These are phyloP conservation scores for Peromyscus maniculatus DNA, from an alignment of 2,113 vertebrate genomes.

Conservation along the genomic window DNA sequence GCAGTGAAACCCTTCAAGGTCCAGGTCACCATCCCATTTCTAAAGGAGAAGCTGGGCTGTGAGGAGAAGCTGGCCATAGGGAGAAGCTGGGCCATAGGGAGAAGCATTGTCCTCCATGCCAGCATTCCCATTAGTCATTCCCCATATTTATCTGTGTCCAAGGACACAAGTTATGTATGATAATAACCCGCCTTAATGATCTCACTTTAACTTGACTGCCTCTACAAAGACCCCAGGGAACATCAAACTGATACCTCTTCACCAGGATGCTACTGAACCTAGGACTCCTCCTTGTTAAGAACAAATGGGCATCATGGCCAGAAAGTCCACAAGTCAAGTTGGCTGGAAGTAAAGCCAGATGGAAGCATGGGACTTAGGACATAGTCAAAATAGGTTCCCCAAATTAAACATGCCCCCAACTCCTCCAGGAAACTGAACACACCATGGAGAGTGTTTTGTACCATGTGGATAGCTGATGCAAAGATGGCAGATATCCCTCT, in stretches of 20 bases:
- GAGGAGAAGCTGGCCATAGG: neutral
- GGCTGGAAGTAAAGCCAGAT: no score
- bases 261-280: neutral
- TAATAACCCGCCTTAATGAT: no score
- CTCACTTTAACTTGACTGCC: neutral
- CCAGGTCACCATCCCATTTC: neutral
- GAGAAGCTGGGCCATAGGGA: neutral
- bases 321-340: neutral
- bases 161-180: no score
- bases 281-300: neutral
- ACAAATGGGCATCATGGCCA: no score
- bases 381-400: neutral
- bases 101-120: neutral
- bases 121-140: rapidly evolving
- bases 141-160: neutral
- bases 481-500: neutral
- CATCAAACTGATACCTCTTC: neutral
- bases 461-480: neutral
- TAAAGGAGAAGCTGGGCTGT: neutral
- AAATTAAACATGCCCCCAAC: rapidly evolving
- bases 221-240: neutral
- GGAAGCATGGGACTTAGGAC: neutral
- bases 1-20: no score
- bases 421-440: neutral
- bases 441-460: rapidly evolving